Evolutionary conservation across 2,888 invertebrate species (phyloP), one percentile per base, ranked within the genome.

Genomic region (Pristionchus exspectatus): DNA sequence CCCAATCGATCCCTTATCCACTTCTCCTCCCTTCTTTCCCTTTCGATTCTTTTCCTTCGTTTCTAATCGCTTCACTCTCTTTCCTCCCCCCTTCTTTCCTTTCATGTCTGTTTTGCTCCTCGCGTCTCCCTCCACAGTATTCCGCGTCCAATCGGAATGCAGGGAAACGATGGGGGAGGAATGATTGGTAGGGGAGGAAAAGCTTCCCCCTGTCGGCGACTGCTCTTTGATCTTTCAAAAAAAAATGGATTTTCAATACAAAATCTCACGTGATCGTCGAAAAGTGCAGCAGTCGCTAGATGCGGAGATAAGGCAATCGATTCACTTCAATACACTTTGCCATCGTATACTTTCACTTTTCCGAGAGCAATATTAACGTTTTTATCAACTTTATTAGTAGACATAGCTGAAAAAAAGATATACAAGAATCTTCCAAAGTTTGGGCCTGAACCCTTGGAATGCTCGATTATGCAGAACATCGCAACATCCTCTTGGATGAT

Each of bases 121-220:
- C 44, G 44, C 44, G 27, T 63, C 84, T 84, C 56, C 50, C 38
- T 50, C 87, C 69, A 87, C 87, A 63, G 87, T 87, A 87, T 63
- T 63, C 87, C 86, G 27, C 87, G 63, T 44, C 87, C 87, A 87
- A 87, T 87, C 87, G 87, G 50, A 87, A 69, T 50, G 66, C n/a
- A 21, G 69, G 66, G 69, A 63, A 63, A n/a, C 4, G 69, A 50
- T 16, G 87, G 69, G 86, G 56, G 69, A n/a, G 33, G 87, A 87
- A 27, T 69, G 84, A 85, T 56, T 30, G 84, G 59, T 24, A 7
- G 84, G 50, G 44, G 77, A 77, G 77, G 74, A 54, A 54, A 81
- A 81, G 81, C 81, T 81, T 54, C 44, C 18, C 2, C 18, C 77
- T 81, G 44, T 18, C 69, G 30, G 44, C 50, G 18, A n/a, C n/a